phyloP scores from a whole-genome alignment of 2,797 vertebrate genomes.

The Peromyscus nudipes region DNA sequence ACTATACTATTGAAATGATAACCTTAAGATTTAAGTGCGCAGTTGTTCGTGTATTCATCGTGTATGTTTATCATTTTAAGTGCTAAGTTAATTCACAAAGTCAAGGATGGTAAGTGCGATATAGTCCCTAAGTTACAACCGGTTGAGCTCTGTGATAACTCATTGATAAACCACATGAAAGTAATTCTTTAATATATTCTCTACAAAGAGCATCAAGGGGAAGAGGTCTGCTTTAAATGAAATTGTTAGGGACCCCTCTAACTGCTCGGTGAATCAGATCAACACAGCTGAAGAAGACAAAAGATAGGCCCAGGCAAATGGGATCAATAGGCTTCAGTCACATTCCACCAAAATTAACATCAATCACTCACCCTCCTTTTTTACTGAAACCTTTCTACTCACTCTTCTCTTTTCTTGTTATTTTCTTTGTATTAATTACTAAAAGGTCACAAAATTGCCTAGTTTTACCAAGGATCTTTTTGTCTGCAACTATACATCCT shows the following conservation, averaged over 20 bases:
- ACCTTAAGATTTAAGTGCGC: constrained; percentile 15
- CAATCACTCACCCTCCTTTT: constrained; percentile 92
- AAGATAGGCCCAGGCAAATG: constrained; percentile 91
- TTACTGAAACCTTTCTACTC: constrained; percentile 90
- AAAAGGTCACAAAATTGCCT: constrained; percentile 91
- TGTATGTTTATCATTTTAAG: constrained; percentile 11
- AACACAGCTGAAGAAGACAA: constrained; percentile 86
- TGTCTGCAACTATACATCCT: constrained; percentile 87
- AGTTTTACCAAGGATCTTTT: constrained; percentile 93
- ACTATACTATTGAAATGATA: background rate
- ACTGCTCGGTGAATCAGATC: constrained; percentile 90
- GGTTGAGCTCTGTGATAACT: background rate
- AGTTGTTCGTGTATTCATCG: background rate
- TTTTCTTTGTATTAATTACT: constrained; percentile 92
- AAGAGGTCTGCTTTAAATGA: constrained; percentile 77
- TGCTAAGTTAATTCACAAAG: background rate
- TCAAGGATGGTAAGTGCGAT: background rate
- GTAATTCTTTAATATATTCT: constrained; percentile 47
- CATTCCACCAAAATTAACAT: constrained; percentile 93
- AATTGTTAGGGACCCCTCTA: constrained; percentile 76
- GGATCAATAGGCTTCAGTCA: constrained; percentile 90
- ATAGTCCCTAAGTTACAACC: constrained; percentile 51
- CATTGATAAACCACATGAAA: constrained; percentile 74
- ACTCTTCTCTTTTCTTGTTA: constrained; percentile 83
- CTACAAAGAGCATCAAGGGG: constrained; percentile 72